A percentile compares a stretch with the other conserved stretches of the same genome.
phyloP scores from a whole-genome alignment of 2,113 vertebrate genomes.

The Lynx canadensis region DNA sequence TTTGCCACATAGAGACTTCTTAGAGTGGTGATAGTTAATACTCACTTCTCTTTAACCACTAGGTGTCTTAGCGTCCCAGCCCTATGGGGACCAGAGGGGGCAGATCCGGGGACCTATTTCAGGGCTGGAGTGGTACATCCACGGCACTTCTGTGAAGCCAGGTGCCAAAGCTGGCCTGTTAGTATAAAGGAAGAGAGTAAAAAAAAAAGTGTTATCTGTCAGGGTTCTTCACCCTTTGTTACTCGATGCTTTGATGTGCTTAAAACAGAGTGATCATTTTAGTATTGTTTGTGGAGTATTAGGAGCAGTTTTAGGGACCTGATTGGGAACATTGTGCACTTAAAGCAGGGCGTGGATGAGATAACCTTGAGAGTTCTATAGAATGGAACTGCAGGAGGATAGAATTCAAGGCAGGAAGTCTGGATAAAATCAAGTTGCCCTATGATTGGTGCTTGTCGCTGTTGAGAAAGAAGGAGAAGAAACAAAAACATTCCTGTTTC shows the following conservation, averaged over 20 bases:
- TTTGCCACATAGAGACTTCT: neutral
- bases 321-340: neutral
- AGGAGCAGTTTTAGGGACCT: neutral
- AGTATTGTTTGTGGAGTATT: neutral
- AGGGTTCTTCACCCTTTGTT: neutral
- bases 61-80: neutral
- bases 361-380: neutral
- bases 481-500: neutral
- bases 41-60: neutral
- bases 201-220: neutral
- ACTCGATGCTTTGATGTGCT: neutral
- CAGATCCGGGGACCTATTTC: neutral
- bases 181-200: neutral
- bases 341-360: fast-evolving
- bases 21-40: neutral
- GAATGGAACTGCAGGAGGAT: neutral
- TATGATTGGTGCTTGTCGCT: neutral
- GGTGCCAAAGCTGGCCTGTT: neutral
- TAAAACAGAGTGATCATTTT: neutral
- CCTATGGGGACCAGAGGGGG: neutral
- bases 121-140: neutral
- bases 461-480: neutral
- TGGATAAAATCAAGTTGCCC: neutral
- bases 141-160: neutral
- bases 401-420: neutral